Evolutionary conservation across 2,797 vertebrate genomes (phyloP).

Genomic region (Oreochromis grahami): DNA sequence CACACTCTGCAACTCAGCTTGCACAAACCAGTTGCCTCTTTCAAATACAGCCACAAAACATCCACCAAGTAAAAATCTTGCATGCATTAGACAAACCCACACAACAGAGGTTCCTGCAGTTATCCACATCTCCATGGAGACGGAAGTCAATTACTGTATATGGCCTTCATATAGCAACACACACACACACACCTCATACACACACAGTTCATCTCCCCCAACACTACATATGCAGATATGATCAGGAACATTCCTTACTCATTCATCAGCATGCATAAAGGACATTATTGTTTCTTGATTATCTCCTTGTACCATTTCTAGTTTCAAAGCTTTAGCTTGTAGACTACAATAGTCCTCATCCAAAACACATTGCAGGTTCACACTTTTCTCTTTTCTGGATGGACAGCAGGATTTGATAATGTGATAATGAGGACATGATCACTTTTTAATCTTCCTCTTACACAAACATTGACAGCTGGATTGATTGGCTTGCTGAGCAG

Average conservation of each 20-base stretch:
- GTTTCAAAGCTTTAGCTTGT: not conserved
- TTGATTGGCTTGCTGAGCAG: not conserved
- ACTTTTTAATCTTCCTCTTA: not conserved
- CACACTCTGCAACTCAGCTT: not conserved
- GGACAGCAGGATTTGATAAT: not conserved
- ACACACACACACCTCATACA: not conserved
- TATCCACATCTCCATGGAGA: slow-evolving; percentile 57
- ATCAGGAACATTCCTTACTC: not conserved
- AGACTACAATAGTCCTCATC: not conserved
- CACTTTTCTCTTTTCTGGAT: not conserved
- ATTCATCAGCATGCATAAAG: not conserved
- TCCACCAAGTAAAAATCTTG: not conserved
- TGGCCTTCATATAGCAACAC: slow-evolving; percentile 25
- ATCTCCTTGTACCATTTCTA: not conserved
- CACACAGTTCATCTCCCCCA: not conserved
- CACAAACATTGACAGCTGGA: not conserved
- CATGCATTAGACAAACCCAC: slow-evolving; percentile 13
- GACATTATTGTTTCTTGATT: not conserved
- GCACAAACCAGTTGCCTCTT: not conserved
- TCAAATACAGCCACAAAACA: not conserved
- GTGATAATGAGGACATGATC: not conserved
- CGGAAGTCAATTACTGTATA: slow-evolving; percentile 38
- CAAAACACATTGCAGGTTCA: not conserved
- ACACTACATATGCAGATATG: not conserved
- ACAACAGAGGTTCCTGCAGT: slow-evolving; percentile 12